These are phyloP conservation scores for Cerceris ruficornis DNA, from an alignment of 2,888 invertebrate genomes.

Conservation along the genomic window DNA sequence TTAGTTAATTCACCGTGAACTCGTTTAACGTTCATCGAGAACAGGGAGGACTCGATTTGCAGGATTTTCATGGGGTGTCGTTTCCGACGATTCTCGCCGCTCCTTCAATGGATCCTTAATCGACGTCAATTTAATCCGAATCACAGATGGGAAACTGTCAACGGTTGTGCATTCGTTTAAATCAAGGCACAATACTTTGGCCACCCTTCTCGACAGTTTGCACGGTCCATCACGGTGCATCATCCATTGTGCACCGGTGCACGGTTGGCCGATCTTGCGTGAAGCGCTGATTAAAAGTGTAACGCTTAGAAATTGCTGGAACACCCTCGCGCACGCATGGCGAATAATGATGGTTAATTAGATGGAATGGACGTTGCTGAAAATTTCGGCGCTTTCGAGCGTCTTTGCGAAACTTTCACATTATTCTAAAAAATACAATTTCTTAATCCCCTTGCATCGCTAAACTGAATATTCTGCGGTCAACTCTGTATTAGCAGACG, in stretches of 20 bases:
- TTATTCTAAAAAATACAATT: no score
- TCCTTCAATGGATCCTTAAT: conserved; percentile 50
- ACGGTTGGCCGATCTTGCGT: conserved; percentile 66
- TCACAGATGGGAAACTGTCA: conserved; percentile 66
- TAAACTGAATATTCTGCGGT: no score
- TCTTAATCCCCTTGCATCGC: no score
- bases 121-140: conserved; percentile 58
- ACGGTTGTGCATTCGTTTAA: conserved; percentile 57
- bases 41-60: conserved; percentile 29
- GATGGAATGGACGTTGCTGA: conserved; percentile 24
- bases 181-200: conserved; percentile 62
- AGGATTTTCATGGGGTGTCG: conserved; percentile 25
- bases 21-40: background rate
- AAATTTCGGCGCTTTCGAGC: no score
- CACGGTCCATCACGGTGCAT: conserved; percentile 54
- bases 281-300: conserved; percentile 71
- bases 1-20: conserved; percentile 43
- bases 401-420: no score
- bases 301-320: conserved; percentile 67
- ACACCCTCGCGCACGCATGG: conserved; percentile 18
- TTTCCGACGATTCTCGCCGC: conserved; percentile 12
- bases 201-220: conserved; percentile 44
- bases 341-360: conserved; percentile 59
- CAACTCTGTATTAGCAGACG: no score
- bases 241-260: conserved; percentile 41